phyloP scores from a whole-genome alignment of 1,140 invertebrate genomes.

The Drosophila kikkawai region DNA sequence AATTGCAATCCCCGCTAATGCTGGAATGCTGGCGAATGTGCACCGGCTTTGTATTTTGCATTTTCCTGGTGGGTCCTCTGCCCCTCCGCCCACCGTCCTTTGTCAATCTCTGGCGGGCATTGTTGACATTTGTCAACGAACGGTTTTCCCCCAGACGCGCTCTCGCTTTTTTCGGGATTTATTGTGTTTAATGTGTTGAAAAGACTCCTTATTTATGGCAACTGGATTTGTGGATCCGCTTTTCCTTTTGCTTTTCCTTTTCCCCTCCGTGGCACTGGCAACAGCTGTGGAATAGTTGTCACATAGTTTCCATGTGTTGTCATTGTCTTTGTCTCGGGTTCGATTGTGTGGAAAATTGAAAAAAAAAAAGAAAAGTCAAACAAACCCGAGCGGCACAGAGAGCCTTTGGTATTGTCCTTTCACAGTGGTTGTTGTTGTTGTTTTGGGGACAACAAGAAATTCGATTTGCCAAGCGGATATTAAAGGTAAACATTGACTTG shows the following conservation, averaged over 20 bases:
- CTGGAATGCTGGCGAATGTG: conserved; percentile 74
- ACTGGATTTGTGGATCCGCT: conserved; percentile 35
- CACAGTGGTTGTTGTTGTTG: conserved; percentile 38
- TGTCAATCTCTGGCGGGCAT: conserved; percentile 38
- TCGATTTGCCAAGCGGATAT: conserved; percentile 54
- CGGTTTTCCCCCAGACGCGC: conserved; percentile 60
- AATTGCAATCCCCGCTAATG: conserved; percentile 77
- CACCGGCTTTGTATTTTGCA: conserved; percentile 57
- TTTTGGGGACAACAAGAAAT: conserved; percentile 25
- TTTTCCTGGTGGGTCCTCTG: conserved; percentile 9
- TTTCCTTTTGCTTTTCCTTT: not conserved
- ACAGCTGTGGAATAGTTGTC: conserved; percentile 64
- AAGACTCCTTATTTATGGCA: conserved; percentile 78
- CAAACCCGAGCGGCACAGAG: conserved; percentile 15
- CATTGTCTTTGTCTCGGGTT: conserved; percentile 58
- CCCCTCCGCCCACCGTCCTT: not conserved
- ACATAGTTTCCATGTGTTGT: conserved; percentile 70
- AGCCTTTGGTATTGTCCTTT: conserved; percentile 14
- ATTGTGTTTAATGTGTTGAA: conserved; percentile 82
- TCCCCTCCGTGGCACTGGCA: conserved; percentile 7
- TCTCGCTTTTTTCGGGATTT: conserved; percentile 62
- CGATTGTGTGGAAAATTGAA: conserved; percentile 79
- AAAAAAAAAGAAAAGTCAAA: conserved; percentile 44
- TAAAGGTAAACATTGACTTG: conserved; percentile 56
- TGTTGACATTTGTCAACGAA: conserved; percentile 71